A percentile compares a stretch with the other conserved stretches of the same genome.
Evolutionary conservation across 1,140 invertebrate genomes (phyloP).

Genomic region (Oreohelix idahoensis): DNA sequence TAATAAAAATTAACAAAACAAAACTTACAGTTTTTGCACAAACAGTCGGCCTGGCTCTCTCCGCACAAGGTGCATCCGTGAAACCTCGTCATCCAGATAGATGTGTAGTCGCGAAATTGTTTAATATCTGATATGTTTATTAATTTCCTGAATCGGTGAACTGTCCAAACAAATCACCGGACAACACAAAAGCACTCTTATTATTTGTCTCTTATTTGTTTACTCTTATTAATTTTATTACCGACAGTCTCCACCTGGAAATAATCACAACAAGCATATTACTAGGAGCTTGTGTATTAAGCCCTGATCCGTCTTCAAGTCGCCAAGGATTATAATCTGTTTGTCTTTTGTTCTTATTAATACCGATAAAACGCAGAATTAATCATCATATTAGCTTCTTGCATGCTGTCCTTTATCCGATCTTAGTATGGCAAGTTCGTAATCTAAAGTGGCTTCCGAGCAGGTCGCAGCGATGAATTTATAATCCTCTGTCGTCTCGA

Average conservation of each 20-base stretch:
- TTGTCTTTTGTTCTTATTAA: neutral
- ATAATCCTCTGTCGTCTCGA: neutral
- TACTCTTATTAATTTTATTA: too few species aligned
- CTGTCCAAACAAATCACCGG: too few species aligned
- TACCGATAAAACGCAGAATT: neutral
- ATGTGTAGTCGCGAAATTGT: neutral
- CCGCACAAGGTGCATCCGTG: slow-evolving; percentile 23
- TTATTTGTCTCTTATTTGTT: too few species aligned
- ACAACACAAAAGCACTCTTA: too few species aligned
- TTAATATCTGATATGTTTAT: neutral
- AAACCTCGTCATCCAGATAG: slow-evolving; percentile 20
- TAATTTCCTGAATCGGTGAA: neutral
- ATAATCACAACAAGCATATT: too few species aligned
- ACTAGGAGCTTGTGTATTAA: too few species aligned
- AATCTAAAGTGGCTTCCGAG: slow-evolving; percentile 5
- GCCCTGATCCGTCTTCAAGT: neutral
- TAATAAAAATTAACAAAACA: too few species aligned
- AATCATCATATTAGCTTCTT: neutral
- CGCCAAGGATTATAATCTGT: neutral
- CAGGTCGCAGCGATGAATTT: neutral
- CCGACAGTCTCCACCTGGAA: too few species aligned
- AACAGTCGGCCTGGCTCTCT: slow-evolving; percentile 21
- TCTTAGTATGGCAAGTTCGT: neutral
- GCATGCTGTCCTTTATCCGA: neutral
- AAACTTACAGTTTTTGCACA: slow-evolving; percentile 20